A percentile compares a stretch with the other conserved stretches of the same genome.
Conservation (phyloP, 2,888 invertebrate species). For the Oxytorus armatus region DNA sequence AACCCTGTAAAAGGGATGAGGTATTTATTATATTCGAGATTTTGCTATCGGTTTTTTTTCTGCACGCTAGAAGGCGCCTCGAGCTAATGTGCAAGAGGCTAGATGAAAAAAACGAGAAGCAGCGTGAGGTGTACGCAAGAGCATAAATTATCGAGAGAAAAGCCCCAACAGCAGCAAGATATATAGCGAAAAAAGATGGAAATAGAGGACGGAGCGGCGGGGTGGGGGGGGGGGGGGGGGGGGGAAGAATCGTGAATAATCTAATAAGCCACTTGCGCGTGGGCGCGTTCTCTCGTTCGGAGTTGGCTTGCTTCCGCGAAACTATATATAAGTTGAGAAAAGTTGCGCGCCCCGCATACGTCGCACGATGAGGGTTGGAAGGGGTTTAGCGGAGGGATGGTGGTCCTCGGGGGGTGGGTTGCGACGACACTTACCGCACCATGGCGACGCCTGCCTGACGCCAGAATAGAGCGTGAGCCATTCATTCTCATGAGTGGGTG, state of each 20-base stretch:
- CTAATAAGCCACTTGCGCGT: slow-evolving; percentile 69
- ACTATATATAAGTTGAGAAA: slow-evolving; percentile 70
- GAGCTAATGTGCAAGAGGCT: neutral
- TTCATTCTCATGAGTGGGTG: slow-evolving; percentile 76
- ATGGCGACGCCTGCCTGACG: slow-evolving; percentile 74
- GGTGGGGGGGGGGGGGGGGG: neutral
- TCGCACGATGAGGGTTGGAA: slow-evolving; percentile 60
- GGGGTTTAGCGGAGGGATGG: slow-evolving; percentile 21
- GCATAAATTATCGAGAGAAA: slow-evolving; percentile 55
- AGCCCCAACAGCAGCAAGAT: neutral
- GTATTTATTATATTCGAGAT: slow-evolving; percentile 16
- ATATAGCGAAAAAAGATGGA: neutral
- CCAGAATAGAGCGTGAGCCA: slow-evolving; percentile 71
- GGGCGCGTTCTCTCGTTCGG: slow-evolving; percentile 42
- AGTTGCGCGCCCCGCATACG: slow-evolving; percentile 72
- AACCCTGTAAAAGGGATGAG: slow-evolving; percentile 1
- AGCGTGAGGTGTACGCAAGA: slow-evolving; percentile 7
- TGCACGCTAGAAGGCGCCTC: neutral
- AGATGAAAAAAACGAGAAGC: slow-evolving; percentile 1
- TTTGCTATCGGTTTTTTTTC: neutral
- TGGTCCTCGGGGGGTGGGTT: slow-evolving; percentile 44
- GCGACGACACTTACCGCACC: slow-evolving; percentile 73
- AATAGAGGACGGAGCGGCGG: neutral
- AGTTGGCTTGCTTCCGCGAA: slow-evolving; percentile 58
- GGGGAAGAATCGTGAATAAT: slow-evolving; percentile 62